Percentiles rank a stretch among this genome's conserved stretches.
These are phyloP conservation scores for Cinclus mexicanus DNA, from an alignment of 2,113 vertebrate species.

Conservation along the genomic window DNA sequence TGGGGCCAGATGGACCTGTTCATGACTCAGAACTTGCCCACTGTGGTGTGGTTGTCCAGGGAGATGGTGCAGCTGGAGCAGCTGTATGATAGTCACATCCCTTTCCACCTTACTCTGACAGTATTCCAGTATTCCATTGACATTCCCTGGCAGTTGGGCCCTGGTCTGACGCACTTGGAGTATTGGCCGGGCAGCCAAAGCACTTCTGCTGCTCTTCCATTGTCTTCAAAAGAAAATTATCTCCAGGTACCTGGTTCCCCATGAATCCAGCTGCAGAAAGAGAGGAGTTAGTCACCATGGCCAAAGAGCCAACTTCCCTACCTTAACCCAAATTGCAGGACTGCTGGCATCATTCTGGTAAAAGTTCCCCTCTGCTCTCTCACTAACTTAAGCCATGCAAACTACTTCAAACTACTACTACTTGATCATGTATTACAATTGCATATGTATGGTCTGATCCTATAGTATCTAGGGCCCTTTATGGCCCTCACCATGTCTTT, in stretches of 20 bases:
- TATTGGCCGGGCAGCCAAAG: not conserved
- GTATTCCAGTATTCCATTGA: not conserved
- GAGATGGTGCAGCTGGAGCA: not conserved
- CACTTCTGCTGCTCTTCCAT: not conserved
- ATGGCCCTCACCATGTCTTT: not conserved
- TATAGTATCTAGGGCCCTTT: not conserved
- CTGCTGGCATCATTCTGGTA: not conserved
- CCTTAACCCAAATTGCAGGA: not conserved
- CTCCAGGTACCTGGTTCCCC: not conserved
- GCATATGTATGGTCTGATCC: not conserved
- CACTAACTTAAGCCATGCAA: not conserved
- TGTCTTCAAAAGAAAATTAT: not conserved
- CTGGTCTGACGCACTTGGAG: fast-evolving
- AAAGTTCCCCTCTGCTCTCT: not conserved
- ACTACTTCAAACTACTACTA: not conserved
- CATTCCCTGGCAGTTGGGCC: not conserved
- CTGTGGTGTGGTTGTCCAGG: too few species aligned
- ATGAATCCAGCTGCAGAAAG: not conserved
- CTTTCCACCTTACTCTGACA: not conserved
- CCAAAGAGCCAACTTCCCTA: not conserved
- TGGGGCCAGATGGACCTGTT: not conserved
- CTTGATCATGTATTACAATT: not conserved
- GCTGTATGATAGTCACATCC: not conserved
- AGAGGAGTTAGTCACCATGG: not conserved
- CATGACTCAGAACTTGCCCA: not conserved